Conservation (phyloP, 2,888 invertebrate species). For the Oxytorus armatus region DNA sequence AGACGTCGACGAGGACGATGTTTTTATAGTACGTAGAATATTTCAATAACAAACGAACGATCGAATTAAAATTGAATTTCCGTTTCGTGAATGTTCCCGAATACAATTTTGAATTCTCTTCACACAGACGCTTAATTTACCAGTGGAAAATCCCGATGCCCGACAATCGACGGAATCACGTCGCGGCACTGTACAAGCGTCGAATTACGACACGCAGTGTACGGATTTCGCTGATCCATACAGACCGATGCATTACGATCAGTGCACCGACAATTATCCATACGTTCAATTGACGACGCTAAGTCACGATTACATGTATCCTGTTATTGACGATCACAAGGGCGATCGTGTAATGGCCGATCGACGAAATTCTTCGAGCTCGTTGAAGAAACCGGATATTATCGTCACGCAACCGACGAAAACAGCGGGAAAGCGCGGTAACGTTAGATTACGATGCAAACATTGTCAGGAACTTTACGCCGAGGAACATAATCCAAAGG, state of each 20-base stretch:
- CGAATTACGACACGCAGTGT: conserved; percentile 80
- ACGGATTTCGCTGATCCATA: conserved; percentile 79
- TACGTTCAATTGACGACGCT: conserved; percentile 93
- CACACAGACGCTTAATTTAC: conserved; percentile 93
- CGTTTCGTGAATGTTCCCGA: no score
- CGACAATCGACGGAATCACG: conserved; percentile 86
- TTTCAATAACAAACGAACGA: not conserved
- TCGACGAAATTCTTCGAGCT: conserved; percentile 81
- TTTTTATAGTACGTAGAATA: conserved; percentile 92
- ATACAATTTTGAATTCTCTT: conserved; percentile 73
- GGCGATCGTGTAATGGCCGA: conserved; percentile 78
- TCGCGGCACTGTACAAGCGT: conserved; percentile 76
- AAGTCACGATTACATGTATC: conserved; percentile 95
- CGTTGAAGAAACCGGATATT: conserved; percentile 88
- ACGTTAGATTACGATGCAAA: conserved; percentile 86
- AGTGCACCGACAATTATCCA: conserved; percentile 89
- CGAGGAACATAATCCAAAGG: conserved; percentile 93
- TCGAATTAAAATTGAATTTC: not conserved
- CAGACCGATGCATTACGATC: conserved; percentile 80
- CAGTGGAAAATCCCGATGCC: conserved; percentile 91
- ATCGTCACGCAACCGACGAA: conserved; percentile 85
- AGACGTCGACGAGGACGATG: conserved; percentile 96
- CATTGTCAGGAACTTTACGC: conserved; percentile 93
- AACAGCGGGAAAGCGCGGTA: conserved; percentile 79
- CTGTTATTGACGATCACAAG: conserved; percentile 87